Percentiles rank a stretch among this genome's conserved stretches.
Evolutionary conservation across 1,140 invertebrate genomes (phyloP).

Genomic region (Drosophila watanabei): DNA sequence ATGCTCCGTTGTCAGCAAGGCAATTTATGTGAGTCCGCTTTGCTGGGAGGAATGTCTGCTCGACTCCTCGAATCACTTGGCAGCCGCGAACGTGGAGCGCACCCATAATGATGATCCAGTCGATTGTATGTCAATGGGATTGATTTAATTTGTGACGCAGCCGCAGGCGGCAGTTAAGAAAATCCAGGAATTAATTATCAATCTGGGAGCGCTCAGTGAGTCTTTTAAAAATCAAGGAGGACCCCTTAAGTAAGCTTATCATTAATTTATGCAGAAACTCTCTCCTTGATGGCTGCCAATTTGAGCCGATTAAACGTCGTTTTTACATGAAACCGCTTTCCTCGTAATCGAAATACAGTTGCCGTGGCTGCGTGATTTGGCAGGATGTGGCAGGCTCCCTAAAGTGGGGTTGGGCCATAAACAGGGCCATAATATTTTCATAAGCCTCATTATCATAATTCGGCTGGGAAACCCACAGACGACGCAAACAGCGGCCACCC

Average conservation of each 20-base stretch:
- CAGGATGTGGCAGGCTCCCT: conserved; percentile 3
- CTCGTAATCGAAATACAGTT: conserved; percentile 32
- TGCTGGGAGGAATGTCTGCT: neutral
- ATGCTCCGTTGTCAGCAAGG: conserved; percentile 14
- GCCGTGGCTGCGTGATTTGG: conserved; percentile 1
- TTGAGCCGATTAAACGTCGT: conserved; percentile 50
- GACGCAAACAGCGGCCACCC: conserved; percentile 9
- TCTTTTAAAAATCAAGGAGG: conserved; percentile 18
- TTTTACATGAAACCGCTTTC: conserved; percentile 19
- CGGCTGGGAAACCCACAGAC: neutral
- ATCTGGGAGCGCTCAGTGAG: conserved; percentile 7
- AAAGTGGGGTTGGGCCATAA: conserved; percentile 17
- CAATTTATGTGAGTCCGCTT: conserved; percentile 31
- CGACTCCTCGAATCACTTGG: conserved; percentile 14
- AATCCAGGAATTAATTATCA: conserved; percentile 40
- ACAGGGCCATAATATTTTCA: conserved; percentile 47
- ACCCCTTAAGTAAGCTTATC: conserved; percentile 34
- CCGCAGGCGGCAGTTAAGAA: neutral
- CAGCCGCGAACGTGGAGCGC: conserved; percentile 33
- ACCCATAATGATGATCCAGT: conserved; percentile 32
- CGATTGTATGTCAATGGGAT: conserved; percentile 46
- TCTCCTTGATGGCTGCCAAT: conserved; percentile 22
- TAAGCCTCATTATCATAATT: conserved; percentile 44
- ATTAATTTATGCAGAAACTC: conserved; percentile 47
- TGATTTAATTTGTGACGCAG: conserved; percentile 36